A percentile compares a stretch with the other conserved stretches of the same genome.
Conservation (phyloP, 1,140 invertebrate species). For the Drosophila tristis region DNA sequence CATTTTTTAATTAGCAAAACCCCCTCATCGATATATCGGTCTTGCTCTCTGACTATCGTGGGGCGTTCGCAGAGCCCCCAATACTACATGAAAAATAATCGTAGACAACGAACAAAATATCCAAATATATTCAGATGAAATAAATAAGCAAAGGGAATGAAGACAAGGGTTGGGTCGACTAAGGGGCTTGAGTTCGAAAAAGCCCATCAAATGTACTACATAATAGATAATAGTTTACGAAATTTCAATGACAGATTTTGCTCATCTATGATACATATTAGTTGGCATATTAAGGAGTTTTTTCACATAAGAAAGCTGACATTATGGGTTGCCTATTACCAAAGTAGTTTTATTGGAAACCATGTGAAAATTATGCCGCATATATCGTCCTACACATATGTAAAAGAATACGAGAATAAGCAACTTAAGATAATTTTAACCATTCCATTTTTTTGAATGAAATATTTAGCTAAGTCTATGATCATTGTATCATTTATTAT, state of each 20-base stretch:
- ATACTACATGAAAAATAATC: constrained; percentile 58
- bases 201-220: neutral
- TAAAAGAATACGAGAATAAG: too few species aligned
- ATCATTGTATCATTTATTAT: too few species aligned
- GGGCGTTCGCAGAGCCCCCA: constrained; percentile 36
- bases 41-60: constrained; percentile 33
- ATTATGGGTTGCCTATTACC: too few species aligned
- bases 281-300: too few species aligned
- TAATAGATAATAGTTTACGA: too few species aligned
- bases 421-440: too few species aligned
- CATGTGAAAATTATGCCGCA: too few species aligned
- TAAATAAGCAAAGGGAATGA: constrained; percentile 44
- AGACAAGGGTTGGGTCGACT: neutral
- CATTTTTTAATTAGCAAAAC: constrained; percentile 77
- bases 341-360: too few species aligned
- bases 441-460: neutral
- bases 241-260: too few species aligned
- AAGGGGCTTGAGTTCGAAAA: neutral
- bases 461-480: neutral
- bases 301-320: too few species aligned
- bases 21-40: constrained; percentile 20
- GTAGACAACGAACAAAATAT: constrained; percentile 18
- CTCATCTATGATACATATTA: too few species aligned
- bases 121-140: constrained; percentile 63
- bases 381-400: too few species aligned